phyloP scores from a whole-genome alignment of 2,113 vertebrate genomes.

The Strigops habroptila region DNA sequence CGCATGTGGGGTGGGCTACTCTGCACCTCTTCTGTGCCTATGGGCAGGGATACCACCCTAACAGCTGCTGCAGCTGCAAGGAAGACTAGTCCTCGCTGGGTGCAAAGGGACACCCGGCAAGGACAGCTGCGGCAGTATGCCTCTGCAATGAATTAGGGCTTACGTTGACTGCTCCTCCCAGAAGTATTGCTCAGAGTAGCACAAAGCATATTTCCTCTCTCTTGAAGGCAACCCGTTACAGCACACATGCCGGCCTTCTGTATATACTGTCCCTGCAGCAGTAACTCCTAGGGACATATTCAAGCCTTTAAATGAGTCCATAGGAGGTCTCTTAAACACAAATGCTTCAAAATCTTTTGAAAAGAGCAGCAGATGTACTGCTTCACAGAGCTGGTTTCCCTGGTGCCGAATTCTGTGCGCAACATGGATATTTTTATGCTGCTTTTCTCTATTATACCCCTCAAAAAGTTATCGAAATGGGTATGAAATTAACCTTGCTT shows the following conservation, averaged over 20 bases:
- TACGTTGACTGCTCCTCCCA: neutral
- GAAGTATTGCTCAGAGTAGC: neutral
- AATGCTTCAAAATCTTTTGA: conserved; percentile 51
- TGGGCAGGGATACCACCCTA: neutral
- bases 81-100: neutral
- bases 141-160: neutral
- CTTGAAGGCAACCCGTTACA: neutral
- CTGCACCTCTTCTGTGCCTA: neutral
- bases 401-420: neutral
- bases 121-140: fast-evolving
- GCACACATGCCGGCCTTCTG: neutral
- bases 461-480: conserved; percentile 48
- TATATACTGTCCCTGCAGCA: neutral
- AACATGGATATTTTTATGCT: conserved; percentile 19
- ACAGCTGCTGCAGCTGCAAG: neutral
- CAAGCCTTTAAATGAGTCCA: conserved; percentile 47
- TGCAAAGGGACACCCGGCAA: fast-evolving
- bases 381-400: conserved; percentile 42
- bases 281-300: neutral
- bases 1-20: fast-evolving
- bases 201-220: neutral
- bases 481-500: conserved; percentile 66
- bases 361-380: conserved; percentile 40
- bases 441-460: conserved; percentile 48
- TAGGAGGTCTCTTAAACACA: conserved; percentile 43